phyloP scores from a whole-genome alignment of 2,888 invertebrate species.

The Augochlorella aurata region DNA sequence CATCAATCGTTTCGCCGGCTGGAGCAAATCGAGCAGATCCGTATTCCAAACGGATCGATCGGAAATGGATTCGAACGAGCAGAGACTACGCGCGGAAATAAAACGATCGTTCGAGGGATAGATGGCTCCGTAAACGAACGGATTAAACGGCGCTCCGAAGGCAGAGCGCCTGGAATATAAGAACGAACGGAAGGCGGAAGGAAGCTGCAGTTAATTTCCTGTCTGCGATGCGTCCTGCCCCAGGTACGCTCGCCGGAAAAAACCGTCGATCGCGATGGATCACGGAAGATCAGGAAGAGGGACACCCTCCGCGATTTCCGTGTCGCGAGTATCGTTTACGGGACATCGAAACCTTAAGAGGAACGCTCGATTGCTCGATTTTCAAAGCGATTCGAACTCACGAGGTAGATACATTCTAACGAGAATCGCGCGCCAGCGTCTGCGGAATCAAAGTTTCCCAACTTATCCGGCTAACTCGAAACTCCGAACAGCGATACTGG shows the following conservation, averaged over 20 bases:
- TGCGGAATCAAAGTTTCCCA: constrained; percentile 5
- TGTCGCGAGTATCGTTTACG: constrained; percentile 17
- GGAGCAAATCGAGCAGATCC: not conserved
- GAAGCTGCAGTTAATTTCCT: constrained; percentile 71
- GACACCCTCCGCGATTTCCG: constrained; percentile 14
- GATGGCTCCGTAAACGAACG: not conserved
- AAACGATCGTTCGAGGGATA: constrained; percentile 8
- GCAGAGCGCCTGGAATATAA: not conserved
- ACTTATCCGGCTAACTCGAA: constrained; percentile 17
- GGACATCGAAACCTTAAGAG: not conserved
- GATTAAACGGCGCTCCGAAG: not conserved
- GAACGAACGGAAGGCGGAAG: constrained; percentile 52
- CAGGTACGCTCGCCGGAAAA: not conserved
- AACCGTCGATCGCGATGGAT: not conserved
- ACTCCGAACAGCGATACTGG: not conserved
- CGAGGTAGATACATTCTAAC: not conserved
- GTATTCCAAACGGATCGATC: not conserved
- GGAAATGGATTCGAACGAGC: not conserved
- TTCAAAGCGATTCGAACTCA: not conserved
- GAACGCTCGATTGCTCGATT: not conserved
- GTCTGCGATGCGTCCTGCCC: constrained; percentile 53
- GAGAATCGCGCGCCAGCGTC: not conserved
- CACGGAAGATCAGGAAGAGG: constrained; percentile 9
- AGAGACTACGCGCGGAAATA: not conserved
- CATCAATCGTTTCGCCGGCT: not conserved